Conservation (phyloP, 2,888 invertebrate genomes). For the Nomada hirtipes region DNA sequence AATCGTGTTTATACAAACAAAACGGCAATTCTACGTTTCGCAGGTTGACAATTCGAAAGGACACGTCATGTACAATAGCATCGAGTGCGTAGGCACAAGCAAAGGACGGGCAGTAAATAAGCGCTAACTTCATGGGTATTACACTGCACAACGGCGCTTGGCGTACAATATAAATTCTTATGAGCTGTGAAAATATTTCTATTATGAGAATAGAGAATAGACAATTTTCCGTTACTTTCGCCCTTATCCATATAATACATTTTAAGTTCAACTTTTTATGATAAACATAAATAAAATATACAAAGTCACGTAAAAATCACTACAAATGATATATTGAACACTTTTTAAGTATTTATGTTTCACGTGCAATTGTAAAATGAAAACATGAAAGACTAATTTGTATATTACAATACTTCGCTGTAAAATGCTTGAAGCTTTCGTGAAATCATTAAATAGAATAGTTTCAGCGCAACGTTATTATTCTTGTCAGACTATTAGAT, state of each 20-base stretch:
- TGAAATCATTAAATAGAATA: not conserved
- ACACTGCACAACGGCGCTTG: not conserved
- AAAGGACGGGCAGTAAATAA: no score
- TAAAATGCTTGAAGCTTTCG: not conserved
- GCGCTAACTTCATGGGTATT: constrained; percentile 5
- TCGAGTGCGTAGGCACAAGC: not conserved
- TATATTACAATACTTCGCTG: not conserved
- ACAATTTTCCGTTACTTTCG: no score
- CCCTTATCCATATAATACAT: no score
- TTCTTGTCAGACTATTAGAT: not conserved
- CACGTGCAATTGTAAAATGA: not conserved
- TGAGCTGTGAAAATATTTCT: no score
- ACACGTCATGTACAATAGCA: constrained; percentile 9
- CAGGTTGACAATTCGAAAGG: constrained; percentile 9
- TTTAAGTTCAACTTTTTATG: no score
- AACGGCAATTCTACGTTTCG: not conserved
- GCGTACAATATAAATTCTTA: not conserved
- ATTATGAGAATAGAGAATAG: no score
- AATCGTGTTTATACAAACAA: constrained; percentile 6
- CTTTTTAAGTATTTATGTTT: not conserved
- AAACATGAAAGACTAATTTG: not conserved
- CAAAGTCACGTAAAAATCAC: no score
- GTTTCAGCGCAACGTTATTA: not conserved
- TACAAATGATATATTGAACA: no score
- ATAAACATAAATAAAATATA: no score